phyloP scores from a whole-genome alignment of 2,113 vertebrate genomes.

The Garra rufa region DNA sequence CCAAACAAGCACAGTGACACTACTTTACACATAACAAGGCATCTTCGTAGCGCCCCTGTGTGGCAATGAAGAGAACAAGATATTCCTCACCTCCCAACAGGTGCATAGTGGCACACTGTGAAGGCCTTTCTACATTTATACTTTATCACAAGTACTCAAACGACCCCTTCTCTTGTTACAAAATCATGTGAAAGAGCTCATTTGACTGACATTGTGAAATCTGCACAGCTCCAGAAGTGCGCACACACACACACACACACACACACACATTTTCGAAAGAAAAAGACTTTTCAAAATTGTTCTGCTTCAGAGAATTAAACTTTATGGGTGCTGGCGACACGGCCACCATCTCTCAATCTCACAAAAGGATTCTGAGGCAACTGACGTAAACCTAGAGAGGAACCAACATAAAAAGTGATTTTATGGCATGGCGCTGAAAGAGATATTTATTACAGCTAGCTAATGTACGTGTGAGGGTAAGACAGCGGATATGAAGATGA shows the following conservation, averaged over 20 bases:
- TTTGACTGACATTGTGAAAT: slow-evolving; percentile 9
- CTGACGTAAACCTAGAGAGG: slow-evolving; percentile 63
- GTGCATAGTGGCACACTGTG: slow-evolving; percentile 3
- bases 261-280: background rate
- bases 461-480: slow-evolving; percentile 56
- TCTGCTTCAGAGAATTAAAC: slow-evolving; percentile 60
- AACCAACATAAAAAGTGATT: slow-evolving; percentile 63
- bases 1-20: background rate
- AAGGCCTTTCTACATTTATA: background rate
- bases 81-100: background rate
- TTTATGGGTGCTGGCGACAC: slow-evolving; percentile 61
- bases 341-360: slow-evolving; percentile 47
- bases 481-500: slow-evolving; percentile 64
- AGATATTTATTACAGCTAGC: slow-evolving; percentile 61
- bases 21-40: background rate
- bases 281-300: slow-evolving; percentile 40
- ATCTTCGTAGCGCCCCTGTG: slow-evolving; percentile 60
- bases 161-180: slow-evolving; percentile 27
- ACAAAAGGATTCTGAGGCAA: slow-evolving; percentile 58
- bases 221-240: slow-evolving; percentile 17
- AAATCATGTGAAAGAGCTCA: slow-evolving; percentile 16
- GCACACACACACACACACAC: background rate
- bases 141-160: slow-evolving; percentile 36
- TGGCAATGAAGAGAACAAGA: slow-evolving; percentile 57
- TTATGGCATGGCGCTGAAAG: slow-evolving; percentile 41